Conservation (phyloP, 2,888 invertebrate species). For the Leucophenga montana region DNA sequence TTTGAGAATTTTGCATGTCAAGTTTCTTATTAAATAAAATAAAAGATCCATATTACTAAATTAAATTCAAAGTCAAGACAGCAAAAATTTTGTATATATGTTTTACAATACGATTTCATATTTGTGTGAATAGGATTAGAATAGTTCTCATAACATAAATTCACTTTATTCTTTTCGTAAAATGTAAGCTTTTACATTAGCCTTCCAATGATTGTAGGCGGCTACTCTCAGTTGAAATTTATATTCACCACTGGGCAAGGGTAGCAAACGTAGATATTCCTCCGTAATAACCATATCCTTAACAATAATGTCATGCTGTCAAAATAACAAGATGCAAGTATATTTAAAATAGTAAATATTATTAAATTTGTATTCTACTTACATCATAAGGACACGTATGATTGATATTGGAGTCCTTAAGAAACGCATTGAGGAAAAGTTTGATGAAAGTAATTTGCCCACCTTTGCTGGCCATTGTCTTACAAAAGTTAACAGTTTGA, state of each 20-base stretch:
- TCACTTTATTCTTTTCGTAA: neutral
- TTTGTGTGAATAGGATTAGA: too few relatives aligned
- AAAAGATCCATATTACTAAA: too few relatives aligned
- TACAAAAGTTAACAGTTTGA: neutral
- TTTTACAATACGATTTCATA: too few relatives aligned
- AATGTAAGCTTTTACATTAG: neutral
- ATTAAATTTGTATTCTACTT: neutral
- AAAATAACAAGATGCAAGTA: neutral
- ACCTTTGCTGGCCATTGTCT: neutral
- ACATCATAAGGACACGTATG: constrained; percentile 17
- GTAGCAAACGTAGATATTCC: neutral
- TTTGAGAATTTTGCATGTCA: too few relatives aligned
- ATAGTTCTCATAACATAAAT: too few relatives aligned
- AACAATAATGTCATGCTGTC: constrained; percentile 3
- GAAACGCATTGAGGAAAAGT: neutral
- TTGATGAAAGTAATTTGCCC: neutral
- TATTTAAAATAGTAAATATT: neutral
- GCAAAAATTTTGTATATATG: too few relatives aligned
- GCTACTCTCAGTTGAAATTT: neutral
- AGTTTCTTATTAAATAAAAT: too few relatives aligned
- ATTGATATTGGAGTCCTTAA: neutral
- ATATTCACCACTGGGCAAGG: constrained; percentile 7
- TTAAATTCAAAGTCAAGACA: too few relatives aligned
- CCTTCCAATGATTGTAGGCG: constrained; percentile 5
- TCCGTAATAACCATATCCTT: neutral